Conservation (phyloP, 2,888 invertebrate genomes). For the Acronicta aceris region DNA sequence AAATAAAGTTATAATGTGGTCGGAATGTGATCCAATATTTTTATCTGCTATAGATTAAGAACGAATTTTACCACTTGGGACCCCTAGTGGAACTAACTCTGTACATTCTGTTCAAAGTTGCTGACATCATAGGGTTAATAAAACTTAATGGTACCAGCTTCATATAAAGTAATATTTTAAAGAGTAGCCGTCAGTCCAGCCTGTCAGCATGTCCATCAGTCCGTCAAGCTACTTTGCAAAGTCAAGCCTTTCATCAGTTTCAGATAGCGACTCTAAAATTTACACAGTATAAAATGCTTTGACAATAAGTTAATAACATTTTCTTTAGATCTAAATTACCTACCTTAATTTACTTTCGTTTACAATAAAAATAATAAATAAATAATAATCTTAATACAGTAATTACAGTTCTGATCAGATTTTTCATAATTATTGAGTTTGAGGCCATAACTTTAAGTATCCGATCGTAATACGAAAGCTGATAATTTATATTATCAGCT, state of each 20-base stretch:
- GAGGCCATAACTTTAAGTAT: slow-evolving; percentile 36
- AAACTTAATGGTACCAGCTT: not conserved
- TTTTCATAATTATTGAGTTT: slow-evolving; percentile 48
- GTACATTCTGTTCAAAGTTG: not conserved
- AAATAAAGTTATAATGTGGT: not conserved
- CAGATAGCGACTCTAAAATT: slow-evolving; percentile 27
- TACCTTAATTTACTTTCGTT: too few species aligned
- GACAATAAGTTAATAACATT: too few species aligned
- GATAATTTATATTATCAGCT: slow-evolving; percentile 43
- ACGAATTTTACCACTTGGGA: not conserved
- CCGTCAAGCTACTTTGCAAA: slow-evolving; percentile 27
- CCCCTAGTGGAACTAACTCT: not conserved
- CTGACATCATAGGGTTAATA: slow-evolving; percentile 1
- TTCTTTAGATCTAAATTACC: too few species aligned
- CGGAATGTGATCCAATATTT: slow-evolving; percentile 13
- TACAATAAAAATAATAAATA: too few species aligned
- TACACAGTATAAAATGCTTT: slow-evolving; percentile 8
- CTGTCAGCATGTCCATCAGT: slow-evolving; percentile 28
- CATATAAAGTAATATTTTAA: slow-evolving; percentile 8
- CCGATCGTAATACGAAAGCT: slow-evolving; percentile 51
- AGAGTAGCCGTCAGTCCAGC: slow-evolving; percentile 15
- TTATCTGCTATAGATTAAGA: not conserved
- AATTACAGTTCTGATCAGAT: too few species aligned
- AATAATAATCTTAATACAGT: too few species aligned
- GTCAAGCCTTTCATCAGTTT: slow-evolving; percentile 21